Conservation (phyloP, 2,888 invertebrate genomes). For the Seladonia tumulorum region DNA sequence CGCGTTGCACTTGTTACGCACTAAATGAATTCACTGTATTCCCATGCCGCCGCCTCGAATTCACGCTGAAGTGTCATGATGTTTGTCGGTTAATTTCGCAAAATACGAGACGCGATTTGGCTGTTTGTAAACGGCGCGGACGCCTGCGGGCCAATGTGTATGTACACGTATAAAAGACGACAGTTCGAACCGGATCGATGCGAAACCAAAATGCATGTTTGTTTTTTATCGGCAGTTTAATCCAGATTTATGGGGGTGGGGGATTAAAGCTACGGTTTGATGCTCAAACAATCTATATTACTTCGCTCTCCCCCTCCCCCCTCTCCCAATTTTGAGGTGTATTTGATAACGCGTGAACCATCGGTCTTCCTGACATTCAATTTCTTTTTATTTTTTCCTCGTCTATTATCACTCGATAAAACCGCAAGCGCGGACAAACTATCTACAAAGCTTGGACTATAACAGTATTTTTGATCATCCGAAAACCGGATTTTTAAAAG, state of each 20-base stretch:
- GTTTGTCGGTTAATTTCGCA: conserved; percentile 1
- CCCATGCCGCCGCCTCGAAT: conserved; percentile 6
- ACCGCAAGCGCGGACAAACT: not conserved
- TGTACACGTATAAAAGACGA: not conserved
- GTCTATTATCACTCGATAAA: not conserved
- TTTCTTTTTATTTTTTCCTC: not conserved
- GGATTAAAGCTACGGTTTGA: conserved; percentile 37
- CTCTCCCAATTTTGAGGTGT: conserved; percentile 18
- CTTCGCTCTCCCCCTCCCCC: not conserved
- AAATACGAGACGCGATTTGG: not conserved
- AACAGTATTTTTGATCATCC: not conserved
- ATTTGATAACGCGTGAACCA: conserved; percentile 3
- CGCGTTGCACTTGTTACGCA: not conserved
- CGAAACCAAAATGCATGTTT: conserved; percentile 17
- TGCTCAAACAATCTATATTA: conserved; percentile 31
- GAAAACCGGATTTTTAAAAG: not conserved
- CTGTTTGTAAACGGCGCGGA: conserved; percentile 1
- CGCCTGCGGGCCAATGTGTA: too few relatives aligned
- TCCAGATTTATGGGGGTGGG: conserved; percentile 40
- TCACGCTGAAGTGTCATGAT: conserved; percentile 15
- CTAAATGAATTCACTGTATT: conserved; percentile 34
- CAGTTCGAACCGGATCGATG: not conserved
- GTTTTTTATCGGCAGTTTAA: conserved; percentile 16
- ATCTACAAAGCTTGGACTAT: not conserved
- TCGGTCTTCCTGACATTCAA: not conserved